Base-by-base conservation (phyloP, 2,113 vertebrate species). In the Neotoma lepida region DNA sequence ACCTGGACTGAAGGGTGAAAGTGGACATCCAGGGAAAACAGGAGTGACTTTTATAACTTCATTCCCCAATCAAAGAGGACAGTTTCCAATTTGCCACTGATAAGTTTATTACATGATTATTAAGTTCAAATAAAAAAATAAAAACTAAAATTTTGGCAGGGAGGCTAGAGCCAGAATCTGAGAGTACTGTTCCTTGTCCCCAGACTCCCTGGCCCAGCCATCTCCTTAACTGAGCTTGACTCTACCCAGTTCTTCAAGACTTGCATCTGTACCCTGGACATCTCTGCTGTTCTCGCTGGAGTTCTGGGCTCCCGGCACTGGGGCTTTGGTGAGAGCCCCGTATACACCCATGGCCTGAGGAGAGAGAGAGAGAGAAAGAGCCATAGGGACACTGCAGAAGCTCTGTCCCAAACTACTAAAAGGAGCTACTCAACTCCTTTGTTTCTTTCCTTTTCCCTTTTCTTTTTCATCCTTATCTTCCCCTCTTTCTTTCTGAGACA, bases 271-370 rank as follows among this genome's bases (percentile, higher is more conserved):
- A 76, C 81, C 41, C 56, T 92, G 89, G 92, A 30, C 92, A 61
- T 89, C 81, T 93, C 92, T 96, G 88, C 28, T 92, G 93, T 9
- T 96, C 49, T 73, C n/a, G 6, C 35, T 93, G 71, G 97, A 87
- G 68, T 89, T 81, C 86, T 86, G 95, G 80, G 82, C 9, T 63
- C 51, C 88, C 3, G 94, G 71, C 22, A 71, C 66, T 9, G 71
- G 51, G 58, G 91, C 49, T 96, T 98, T 98, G 96, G 98, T 98
- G 95, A 99, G 96, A 0, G 98, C 97, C 28, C 97, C 88, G 58
- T 98, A 99, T 4, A 99, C 98, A 24, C 98, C 97, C 98, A 99
- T 97, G 30, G 98, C 98, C 98, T 98, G 87, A 2, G 63, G n/a
- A 82, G 13, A 96, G 76, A 0, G 74, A 39, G 28, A 33, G 95